These are phyloP conservation scores for Balanococcus diminutus DNA, from an alignment of 2,888 invertebrate genomes.

Conservation along the genomic window DNA sequence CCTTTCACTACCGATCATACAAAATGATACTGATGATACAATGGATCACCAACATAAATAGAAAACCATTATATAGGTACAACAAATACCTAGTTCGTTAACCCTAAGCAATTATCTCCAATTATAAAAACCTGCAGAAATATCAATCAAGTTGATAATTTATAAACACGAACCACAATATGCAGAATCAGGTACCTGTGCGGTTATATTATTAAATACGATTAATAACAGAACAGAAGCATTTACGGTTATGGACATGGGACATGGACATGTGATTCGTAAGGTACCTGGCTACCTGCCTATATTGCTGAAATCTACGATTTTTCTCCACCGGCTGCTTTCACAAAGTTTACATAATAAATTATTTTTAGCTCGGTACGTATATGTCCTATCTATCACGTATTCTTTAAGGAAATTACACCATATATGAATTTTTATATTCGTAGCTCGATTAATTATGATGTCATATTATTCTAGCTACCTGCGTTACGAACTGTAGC, in stretches of 20 bases:
- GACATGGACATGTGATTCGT: slow-evolving; percentile 24
- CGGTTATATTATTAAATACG: slow-evolving; percentile 16
- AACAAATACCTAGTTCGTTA: background rate
- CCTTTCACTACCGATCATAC: background rate
- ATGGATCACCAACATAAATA: background rate
- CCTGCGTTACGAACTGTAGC: slow-evolving; percentile 22
- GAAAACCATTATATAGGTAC: background rate
- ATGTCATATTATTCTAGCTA: slow-evolving; percentile 11
- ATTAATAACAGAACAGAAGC: background rate
- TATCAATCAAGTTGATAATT: background rate
- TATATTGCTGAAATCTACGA: slow-evolving; percentile 20
- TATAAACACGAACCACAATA: background rate
- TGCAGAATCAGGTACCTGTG: background rate
- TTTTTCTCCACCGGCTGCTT: slow-evolving; percentile 37
- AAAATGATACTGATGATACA: background rate
- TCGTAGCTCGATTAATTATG: slow-evolving; percentile 41
- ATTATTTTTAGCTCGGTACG: background rate
- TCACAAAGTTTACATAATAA: slow-evolving; percentile 42
- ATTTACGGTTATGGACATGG: slow-evolving; percentile 39
- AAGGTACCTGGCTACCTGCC: background rate
- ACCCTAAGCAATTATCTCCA: background rate
- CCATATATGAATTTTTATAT: slow-evolving; percentile 9
- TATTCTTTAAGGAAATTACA: slow-evolving; percentile 39
- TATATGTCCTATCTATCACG: slow-evolving; percentile 12
- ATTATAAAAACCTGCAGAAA: background rate